phyloP scores from a whole-genome alignment of 1,140 invertebrate species.

The Leptonema lineaticorne region DNA sequence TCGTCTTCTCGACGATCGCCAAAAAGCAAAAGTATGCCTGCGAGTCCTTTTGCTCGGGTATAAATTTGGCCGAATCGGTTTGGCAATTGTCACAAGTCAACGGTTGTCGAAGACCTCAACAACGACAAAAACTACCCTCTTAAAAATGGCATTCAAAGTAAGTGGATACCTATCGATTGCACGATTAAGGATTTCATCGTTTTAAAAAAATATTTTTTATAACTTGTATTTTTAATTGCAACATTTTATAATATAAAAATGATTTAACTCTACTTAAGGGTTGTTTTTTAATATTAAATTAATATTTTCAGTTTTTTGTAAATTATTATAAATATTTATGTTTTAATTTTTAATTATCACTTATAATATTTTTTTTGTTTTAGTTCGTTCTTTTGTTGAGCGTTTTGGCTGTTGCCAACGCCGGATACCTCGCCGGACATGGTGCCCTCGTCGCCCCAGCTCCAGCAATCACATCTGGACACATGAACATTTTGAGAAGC shows the following conservation, averaged over 20 bases:
- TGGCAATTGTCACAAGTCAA: slow-evolving; percentile 22
- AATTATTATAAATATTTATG: too few relatives aligned
- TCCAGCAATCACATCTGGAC: slow-evolving; percentile 61
- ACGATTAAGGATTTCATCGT: too few relatives aligned
- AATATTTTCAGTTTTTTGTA: too few relatives aligned
- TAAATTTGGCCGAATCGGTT: slow-evolving; percentile 13
- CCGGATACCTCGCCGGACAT: slow-evolving; percentile 32
- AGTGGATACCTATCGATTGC: too few relatives aligned
- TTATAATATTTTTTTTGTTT: slow-evolving; percentile 32
- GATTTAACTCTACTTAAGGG: too few relatives aligned
- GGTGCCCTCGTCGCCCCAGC: slow-evolving; percentile 44
- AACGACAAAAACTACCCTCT: not conserved
- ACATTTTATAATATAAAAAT: too few relatives aligned
- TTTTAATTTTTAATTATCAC: too few relatives aligned
- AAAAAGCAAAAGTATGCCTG: slow-evolving; percentile 23
- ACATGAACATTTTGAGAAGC: slow-evolving; percentile 62
- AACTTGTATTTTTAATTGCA: too few relatives aligned
- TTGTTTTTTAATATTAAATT: too few relatives aligned
- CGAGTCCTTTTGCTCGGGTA: slow-evolving; percentile 22
- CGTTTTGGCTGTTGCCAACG: slow-evolving; percentile 44
- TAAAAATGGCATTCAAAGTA: slow-evolving; percentile 26
- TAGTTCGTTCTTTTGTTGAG: slow-evolving; percentile 55
- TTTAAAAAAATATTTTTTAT: too few relatives aligned
- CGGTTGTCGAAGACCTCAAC: slow-evolving; percentile 20
- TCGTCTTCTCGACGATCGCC: not conserved